Base-by-base conservation (phyloP, 2,797 vertebrate genomes). In the Oreochromis grahami region DNA sequence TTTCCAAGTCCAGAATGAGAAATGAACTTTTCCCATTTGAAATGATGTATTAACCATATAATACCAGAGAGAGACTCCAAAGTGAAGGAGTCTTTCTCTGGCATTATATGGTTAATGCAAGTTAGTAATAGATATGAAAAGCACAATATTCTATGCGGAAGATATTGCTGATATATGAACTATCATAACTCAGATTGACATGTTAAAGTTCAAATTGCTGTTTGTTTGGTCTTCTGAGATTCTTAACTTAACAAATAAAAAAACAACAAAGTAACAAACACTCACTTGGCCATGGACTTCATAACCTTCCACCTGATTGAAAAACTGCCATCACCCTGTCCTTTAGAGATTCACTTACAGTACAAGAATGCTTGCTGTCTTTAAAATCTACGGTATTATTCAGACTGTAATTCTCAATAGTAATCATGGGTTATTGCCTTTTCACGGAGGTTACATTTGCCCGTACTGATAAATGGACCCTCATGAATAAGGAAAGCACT, bases 241-340 rank as follows among this genome's bases (percentile, higher is more conserved):
- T 15, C 12, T 15, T 14, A 24, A 24, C 3, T 41, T 2, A 41
- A 41, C 19, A 38, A 41, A 65, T 65, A 14, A 21, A 65, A 65
- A 38, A 65, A 32, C 29, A 58, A 19, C 56, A 58, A 41, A 65
- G 4, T 21, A 38, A 41, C 11, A 65, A 21, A 65, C 34, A 38
- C 34, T 63, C 58, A 13, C 58, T 32, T 60, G 34, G 15, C 5
- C 56, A 58, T 58, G 0, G 29, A 58, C 0, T 58, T 60, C 29
- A 19, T 60, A 60, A 60, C 29, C 1, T 60, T 60, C 5, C 29
- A 60, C 0, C 29, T 34, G 10, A 10, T 60, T 60, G 3, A 36
- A 36, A 60, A 60, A 12, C n/a, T 65, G 1, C 0, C 5, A 38
- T 41, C 60, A 65, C 0, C 60, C 1, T 41, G 0, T 21, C 7